Percentiles rank a stretch among this genome's conserved stretches.
Evolutionary conservation across 2,797 vertebrate genomes (phyloP).

Genomic region (Danio choprae): DNA sequence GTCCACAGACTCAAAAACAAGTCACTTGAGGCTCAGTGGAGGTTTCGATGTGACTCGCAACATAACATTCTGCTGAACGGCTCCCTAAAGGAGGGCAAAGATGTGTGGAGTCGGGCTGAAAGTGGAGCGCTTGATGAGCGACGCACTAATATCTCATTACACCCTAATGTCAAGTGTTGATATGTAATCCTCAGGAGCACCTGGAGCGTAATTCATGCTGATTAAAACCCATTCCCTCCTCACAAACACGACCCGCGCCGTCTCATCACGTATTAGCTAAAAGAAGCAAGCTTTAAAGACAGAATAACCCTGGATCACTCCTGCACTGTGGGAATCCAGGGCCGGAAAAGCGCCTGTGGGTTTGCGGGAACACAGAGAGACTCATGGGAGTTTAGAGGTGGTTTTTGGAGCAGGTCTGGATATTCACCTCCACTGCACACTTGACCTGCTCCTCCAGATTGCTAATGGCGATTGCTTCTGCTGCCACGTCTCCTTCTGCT

Average conservation of each 20-base stretch:
- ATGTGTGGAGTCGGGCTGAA: background rate
- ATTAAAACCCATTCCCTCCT: constrained; percentile 22
- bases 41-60: constrained; percentile 31
- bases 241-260: background rate
- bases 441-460: constrained; percentile 89
- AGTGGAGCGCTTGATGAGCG: constrained; percentile 43
- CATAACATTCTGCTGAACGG: constrained; percentile 26
- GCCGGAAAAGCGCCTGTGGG: constrained; percentile 17
- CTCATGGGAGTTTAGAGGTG: constrained; percentile 5
- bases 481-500: constrained; percentile 66
- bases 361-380: background rate
- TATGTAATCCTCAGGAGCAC: constrained; percentile 37
- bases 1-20: constrained; percentile 10
- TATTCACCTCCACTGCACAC: constrained; percentile 83
- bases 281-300: constrained; percentile 7
- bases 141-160: constrained; percentile 53
- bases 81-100: constrained; percentile 33
- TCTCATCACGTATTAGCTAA: constrained; percentile 5
- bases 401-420: constrained; percentile 11
- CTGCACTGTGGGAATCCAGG: background rate
- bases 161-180: constrained; percentile 50
- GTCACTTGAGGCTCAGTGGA: constrained; percentile 5
- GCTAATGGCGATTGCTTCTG: constrained; percentile 78
- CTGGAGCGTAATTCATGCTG: constrained; percentile 37
- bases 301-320: constrained; percentile 21